phyloP scores from a whole-genome alignment of 2,113 vertebrate species.

The Myrmecobius fasciatus region DNA sequence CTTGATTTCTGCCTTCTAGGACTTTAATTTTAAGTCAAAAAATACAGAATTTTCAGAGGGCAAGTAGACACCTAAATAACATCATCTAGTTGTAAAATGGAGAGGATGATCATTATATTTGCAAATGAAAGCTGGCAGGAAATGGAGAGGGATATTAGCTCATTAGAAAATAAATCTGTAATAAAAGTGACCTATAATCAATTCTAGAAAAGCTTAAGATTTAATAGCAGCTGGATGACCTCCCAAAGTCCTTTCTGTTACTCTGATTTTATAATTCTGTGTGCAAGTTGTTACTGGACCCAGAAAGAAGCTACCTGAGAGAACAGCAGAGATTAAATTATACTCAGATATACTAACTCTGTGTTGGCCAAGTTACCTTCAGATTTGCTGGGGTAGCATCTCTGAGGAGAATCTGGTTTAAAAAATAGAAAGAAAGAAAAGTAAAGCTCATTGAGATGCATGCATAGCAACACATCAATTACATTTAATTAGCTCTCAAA shows the following conservation, averaged over 20 bases:
- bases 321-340: neutral
- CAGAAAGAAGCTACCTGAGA: neutral
- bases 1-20: neutral
- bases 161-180: neutral
- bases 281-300: neutral
- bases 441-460: constrained; percentile 26
- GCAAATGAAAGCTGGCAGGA: neutral
- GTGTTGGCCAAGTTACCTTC: neutral
- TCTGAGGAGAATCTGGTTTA: neutral
- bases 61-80: neutral
- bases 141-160: neutral
- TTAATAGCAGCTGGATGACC: neutral
- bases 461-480: constrained; percentile 9
- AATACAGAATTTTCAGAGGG: neutral
- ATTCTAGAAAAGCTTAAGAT: neutral
- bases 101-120: neutral
- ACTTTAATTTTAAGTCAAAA: neutral
- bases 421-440: neutral
- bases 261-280: neutral
- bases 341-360: neutral
- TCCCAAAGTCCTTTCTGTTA: neutral
- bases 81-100: neutral
- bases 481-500: constrained; percentile 8
- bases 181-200: constrained; percentile 1
- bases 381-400: neutral